phyloP scores from a whole-genome alignment of 1,140 invertebrate genomes.

The Vanessa atalanta region DNA sequence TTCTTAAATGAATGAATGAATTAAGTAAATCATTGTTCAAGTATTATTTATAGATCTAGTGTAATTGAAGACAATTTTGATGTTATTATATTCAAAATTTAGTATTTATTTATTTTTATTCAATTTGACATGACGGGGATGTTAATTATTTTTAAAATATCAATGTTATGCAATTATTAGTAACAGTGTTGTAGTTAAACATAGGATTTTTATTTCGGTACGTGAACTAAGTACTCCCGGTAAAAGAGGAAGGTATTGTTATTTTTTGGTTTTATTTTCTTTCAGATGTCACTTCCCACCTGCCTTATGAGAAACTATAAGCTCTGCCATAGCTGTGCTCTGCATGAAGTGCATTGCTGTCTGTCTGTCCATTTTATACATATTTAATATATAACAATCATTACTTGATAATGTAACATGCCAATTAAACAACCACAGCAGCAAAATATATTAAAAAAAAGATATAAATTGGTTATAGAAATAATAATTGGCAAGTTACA shows the following conservation, averaged over 20 bases:
- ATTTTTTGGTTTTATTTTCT: conserved; percentile 83
- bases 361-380: conserved; percentile 56
- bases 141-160: too few relatives aligned
- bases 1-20: background rate
- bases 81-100: too few relatives aligned
- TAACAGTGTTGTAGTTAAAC: conserved; percentile 3
- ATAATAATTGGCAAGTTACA: conserved; percentile 37
- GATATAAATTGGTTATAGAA: conserved; percentile 11
- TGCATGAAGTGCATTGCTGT: conserved; percentile 76
- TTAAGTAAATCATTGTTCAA: background rate
- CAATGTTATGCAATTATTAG: background rate
- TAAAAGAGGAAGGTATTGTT: conserved; percentile 42
- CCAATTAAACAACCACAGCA: conserved; percentile 1
- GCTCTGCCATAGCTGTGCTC: conserved; percentile 74
- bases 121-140: too few relatives aligned
- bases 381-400: conserved; percentile 33
- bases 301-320: conserved; percentile 95
- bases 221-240: background rate
- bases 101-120: background rate
- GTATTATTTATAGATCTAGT: background rate
- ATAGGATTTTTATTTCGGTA: conserved; percentile 3
- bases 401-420: conserved; percentile 23
- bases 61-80: background rate
- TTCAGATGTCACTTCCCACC: conserved; percentile 93
- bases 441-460: conserved; percentile 26